Evolutionary conservation across 1,140 invertebrate species (phyloP), one percentile per base, ranked within the genome.

Genomic region (Bactericera cockerelli): DNA sequence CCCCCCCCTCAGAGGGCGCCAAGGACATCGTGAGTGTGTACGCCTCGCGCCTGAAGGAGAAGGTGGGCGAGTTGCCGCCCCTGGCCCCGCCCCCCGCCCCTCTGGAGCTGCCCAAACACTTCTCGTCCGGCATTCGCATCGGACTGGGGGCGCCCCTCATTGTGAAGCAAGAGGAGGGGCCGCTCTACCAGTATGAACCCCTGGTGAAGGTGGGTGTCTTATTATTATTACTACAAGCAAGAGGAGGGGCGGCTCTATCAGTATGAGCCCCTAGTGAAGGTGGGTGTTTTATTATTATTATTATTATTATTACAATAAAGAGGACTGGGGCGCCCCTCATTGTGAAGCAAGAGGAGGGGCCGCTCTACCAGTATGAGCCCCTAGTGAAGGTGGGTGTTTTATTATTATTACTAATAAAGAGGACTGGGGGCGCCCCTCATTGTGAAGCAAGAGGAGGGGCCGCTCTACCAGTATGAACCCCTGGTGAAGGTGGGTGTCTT

Each of bases 71-170:
- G 8, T 71, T 76, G 39, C 58, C 22, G 42, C 31, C 25, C 66
- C 74, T 1, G 64, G 55, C 19, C 39, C 67, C 61, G 22, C 73
- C 60, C 63, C 74, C 60, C 63, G 70, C 61, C 54, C 60, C 19
- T n/a, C 21, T n/a, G 67, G 65, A 63, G 60, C 67, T 60, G 59
- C 63, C 28, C 61, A 67, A 1, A 57, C 65, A 89, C 64, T 90
- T 91, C 69, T 89, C 87, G 36, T 81, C 81, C 19, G 87, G 87
- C 26, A 83, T 90, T 2, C 84, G 87, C 67, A 49, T 81, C 63
- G 56, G 31, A 36, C 54, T 56, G 39, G 53, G 28, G 3, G 21
- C 14, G 8, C 68, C 85, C 26, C 77, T 83, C 1, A 69, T 90
- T 6, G 83, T 83, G 0, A 79, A 83, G 65, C 72, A 80, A 2